These are phyloP conservation scores for Drosophila nebulosa DNA, from an alignment of 1,140 invertebrate species.

Conservation along the genomic window DNA sequence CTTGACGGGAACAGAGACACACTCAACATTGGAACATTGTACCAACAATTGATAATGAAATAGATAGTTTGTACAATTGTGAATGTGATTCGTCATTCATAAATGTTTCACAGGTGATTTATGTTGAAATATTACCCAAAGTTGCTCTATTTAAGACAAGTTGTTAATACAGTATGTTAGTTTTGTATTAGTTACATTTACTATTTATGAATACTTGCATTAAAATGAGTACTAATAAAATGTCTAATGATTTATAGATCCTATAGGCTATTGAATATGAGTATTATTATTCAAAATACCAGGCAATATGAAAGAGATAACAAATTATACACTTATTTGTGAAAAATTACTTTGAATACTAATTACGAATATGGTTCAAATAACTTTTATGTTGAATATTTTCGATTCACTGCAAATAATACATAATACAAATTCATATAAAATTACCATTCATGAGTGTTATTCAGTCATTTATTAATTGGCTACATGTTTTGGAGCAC, in stretches of 20 bases:
- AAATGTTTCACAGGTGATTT: constrained; percentile 15
- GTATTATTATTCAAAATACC: too few relatives aligned
- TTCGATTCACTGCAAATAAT: too few relatives aligned
- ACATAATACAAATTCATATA: too few relatives aligned
- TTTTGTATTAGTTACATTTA: neutral
- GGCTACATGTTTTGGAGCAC: neutral
- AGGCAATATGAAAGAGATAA: too few relatives aligned
- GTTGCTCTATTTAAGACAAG: neutral
- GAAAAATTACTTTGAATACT: too few relatives aligned
- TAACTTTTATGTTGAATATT: too few relatives aligned
- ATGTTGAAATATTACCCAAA: neutral
- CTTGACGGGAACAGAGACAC: constrained; percentile 19
- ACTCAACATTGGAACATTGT: neutral
- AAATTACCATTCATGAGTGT: too few relatives aligned
- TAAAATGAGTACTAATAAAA: neutral
- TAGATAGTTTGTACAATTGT: constrained; percentile 20
- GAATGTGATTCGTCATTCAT: constrained; percentile 34
- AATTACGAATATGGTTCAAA: too few relatives aligned
- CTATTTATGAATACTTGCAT: neutral
- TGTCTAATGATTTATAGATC: neutral
- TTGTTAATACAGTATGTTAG: neutral
- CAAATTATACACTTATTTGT: too few relatives aligned
- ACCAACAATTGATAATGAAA: constrained; percentile 27
- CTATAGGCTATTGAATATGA: too few relatives aligned
- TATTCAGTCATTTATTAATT: too few relatives aligned